Base-by-base conservation (phyloP, 1,140 invertebrate genomes). In the Bombus sibiricus region DNA sequence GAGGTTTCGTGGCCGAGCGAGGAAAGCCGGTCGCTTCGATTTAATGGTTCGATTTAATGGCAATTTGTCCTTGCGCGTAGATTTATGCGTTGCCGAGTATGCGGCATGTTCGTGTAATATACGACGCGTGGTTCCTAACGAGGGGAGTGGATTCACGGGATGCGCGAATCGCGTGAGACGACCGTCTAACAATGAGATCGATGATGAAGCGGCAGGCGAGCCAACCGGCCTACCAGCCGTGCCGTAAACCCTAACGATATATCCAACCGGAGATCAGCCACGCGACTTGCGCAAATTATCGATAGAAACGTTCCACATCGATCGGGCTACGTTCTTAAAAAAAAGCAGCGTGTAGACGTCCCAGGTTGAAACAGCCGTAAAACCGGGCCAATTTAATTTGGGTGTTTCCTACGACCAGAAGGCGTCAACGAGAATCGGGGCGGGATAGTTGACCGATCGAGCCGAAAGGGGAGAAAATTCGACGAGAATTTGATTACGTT, bases 141-240 rank as follows among this genome's bases (percentile, higher is more conserved):
- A 90, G 87, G 89, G 89, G 86, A 90, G 88, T 85, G 89, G 89
- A 91, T 90, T 69, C 73, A 69, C 71, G 75, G 89, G 87, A 91
- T 91, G 90, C 87, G 85, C 81, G 82, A 85, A 91, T 91, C 84
- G 86, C 89, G 91, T 89, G 88, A 91, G 88, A 88, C 88, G 87
- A 81, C 71, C 86, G 90, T 87, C 88, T 87, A 86, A 90, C 84
- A 89, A 88, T 84, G 73, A 92, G 90, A 93, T 93, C 92, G 89
- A 93, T 93, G 92, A 92, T 87, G 92, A 91, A 92, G 87, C 72
- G 89, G 83, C 90, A 89, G 88, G 86, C 83, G 79, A 80, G 77
- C 47, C 75, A 80, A 72, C 59, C 73, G 18, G 41, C 66, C 74
- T 41, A 88, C 43, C n/a, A 18, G 9, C 41, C 71, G 71, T 9